These are phyloP conservation scores for Drosophila kohkoa DNA, from an alignment of 1,140 invertebrate species.

Conservation along the genomic window DNA sequence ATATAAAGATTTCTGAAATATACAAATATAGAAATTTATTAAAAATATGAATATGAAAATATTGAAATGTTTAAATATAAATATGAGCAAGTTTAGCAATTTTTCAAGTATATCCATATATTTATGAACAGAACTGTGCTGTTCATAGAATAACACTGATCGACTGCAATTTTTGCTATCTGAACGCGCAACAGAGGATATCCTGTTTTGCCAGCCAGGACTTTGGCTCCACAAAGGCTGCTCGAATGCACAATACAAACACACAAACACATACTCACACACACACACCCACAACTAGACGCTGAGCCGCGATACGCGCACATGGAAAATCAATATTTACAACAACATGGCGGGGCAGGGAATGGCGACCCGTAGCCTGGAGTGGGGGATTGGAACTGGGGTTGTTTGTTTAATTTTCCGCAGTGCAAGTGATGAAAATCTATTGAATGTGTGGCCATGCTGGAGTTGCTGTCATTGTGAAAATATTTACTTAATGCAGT, in stretches of 20 bases:
- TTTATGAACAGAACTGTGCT: conserved; percentile 5
- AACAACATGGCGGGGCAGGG: conserved; percentile 27
- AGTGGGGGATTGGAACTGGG: conserved; percentile 51
- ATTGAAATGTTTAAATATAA: not conserved
- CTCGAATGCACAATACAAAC: conserved; percentile 19
- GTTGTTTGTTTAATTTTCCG: conserved; percentile 82
- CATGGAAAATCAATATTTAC: conserved; percentile 70
- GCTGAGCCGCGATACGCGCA: conserved; percentile 9
- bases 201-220: conserved; percentile 59
- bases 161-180: conserved; percentile 55
- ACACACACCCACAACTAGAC: not conserved
- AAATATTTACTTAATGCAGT: conserved; percentile 72
- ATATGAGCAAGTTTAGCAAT: not conserved
- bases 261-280: conserved; percentile 13
- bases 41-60: not conserved
- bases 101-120: not conserved
- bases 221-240: conserved; percentile 33
- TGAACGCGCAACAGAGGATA: conserved; percentile 56
- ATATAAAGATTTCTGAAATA: no score
- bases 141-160: conserved; percentile 36
- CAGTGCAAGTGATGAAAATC: conserved; percentile 80
- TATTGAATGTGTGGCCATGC: conserved; percentile 72
- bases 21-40: no score
- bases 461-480: conserved; percentile 54
- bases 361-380: conserved; percentile 16